These are phyloP conservation scores for Gadus macrocephalus DNA, from an alignment of 2,113 vertebrate genomes.

Conservation along the genomic window DNA sequence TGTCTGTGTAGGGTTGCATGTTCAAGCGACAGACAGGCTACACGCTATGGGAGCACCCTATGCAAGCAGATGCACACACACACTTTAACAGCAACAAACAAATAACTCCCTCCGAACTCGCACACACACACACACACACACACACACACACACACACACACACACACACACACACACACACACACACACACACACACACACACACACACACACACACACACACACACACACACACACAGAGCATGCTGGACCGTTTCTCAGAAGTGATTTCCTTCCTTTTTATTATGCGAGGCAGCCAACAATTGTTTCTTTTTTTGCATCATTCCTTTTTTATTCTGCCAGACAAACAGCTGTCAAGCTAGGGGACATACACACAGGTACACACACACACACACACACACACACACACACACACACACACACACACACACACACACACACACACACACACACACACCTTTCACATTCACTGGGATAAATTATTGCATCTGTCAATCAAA, in stretches of 20 bases:
- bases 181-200: constrained; percentile 26
- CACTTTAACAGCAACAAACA: no score
- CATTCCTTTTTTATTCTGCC: constrained; percentile 37
- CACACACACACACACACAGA: constrained; percentile 11
- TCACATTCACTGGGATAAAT: constrained; percentile 30
- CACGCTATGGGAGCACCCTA: no score
- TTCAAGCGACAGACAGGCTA: no score
- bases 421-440: constrained; percentile 5
- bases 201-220: constrained; percentile 18
- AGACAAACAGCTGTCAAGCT: constrained; percentile 51
- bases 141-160: constrained; percentile 13
- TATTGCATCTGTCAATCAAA: constrained; percentile 63
- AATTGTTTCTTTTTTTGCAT: constrained; percentile 24
- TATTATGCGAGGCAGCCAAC: constrained; percentile 39
- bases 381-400: not conserved
- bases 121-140: constrained; percentile 18
- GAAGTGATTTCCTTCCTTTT: constrained; percentile 40
- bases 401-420: constrained; percentile 10
- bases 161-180: constrained; percentile 20
- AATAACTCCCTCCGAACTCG: not conserved
- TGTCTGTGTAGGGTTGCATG: no score
- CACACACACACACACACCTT: constrained; percentile 9
- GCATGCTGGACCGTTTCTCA: constrained; percentile 33
- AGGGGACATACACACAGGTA: constrained; percentile 12
- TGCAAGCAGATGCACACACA: no score